Evolutionary conservation across 2,113 vertebrate genomes (phyloP).

Genomic region (Cygnus buccinator): DNA sequence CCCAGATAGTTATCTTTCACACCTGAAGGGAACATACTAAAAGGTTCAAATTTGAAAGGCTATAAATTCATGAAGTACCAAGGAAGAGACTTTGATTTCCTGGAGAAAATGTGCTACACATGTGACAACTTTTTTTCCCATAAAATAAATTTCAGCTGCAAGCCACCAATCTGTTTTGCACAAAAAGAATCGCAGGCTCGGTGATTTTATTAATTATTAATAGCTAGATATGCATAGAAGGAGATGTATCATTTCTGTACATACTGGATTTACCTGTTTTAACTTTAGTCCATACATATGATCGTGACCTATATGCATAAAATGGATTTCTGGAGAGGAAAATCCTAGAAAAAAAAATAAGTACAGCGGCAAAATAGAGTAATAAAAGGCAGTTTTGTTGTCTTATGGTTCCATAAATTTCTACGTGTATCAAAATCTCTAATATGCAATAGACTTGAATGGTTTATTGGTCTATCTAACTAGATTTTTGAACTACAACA

Average conservation of each 20-base stretch:
- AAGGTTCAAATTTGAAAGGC: not conserved
- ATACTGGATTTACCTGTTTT: conserved; percentile 9
- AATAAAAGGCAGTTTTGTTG: not conserved
- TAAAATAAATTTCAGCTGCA: not conserved
- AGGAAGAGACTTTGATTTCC: not conserved
- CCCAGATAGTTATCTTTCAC: not conserved
- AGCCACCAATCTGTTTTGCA: not conserved
- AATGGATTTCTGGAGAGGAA: conserved; percentile 66
- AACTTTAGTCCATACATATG: not conserved
- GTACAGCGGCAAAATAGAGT: not conserved
- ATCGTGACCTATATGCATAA: not conserved
- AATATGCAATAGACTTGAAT: not conserved
- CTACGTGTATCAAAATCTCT: not conserved
- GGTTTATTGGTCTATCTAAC: not conserved
- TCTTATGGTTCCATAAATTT: not conserved
- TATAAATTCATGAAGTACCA: not conserved
- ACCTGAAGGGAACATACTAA: not conserved
- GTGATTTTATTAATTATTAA: not conserved
- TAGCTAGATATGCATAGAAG: not conserved
- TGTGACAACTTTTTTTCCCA: not conserved
- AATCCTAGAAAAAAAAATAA: not conserved
- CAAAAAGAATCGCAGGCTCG: not conserved
- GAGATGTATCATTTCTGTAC: not conserved
- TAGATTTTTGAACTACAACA: not conserved
- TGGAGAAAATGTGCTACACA: not conserved